Percentiles rank a stretch among this genome's conserved stretches.
phyloP scores from a whole-genome alignment of 2,113 vertebrate genomes.

The Isurus oxyrinchus region DNA sequence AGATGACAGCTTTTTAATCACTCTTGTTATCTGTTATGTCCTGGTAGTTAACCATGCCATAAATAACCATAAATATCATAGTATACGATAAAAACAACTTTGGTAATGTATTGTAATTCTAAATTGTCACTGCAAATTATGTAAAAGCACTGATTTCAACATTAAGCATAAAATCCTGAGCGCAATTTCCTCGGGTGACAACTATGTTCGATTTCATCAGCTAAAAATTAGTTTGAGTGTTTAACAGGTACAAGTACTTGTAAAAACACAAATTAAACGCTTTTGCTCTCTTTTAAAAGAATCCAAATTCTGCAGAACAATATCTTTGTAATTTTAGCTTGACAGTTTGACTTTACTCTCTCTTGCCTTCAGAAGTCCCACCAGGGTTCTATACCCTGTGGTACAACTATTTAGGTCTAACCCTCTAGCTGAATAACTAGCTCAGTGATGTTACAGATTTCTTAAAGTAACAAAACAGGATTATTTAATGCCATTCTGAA shows the following conservation, averaged over 20 bases:
- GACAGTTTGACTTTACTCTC: constrained; percentile 58
- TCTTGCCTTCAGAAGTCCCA: constrained; percentile 38
- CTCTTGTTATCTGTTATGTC: not conserved
- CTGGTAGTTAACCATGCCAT: not conserved
- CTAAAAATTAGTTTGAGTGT: not conserved
- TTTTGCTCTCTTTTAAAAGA: not conserved
- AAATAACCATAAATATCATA: not conserved
- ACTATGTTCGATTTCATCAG: not conserved
- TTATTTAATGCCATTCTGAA: constrained; percentile 78
- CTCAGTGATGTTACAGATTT: constrained; percentile 73
- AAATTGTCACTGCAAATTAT: not conserved
- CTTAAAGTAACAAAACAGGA: constrained; percentile 75
- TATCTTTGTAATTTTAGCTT: constrained; percentile 48
- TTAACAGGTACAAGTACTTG: not conserved
- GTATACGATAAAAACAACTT: not conserved
- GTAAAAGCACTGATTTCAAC: not conserved
- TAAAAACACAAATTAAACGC: constrained; percentile 2
- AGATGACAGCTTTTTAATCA: not conserved
- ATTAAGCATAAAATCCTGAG: not conserved
- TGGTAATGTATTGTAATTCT: not conserved
- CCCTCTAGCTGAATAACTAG: constrained; percentile 70
- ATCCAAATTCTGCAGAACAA: not conserved
- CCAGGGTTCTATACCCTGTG: constrained; percentile 61
- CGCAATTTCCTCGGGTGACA: not conserved
- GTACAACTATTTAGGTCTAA: constrained; percentile 54